Evolutionary conservation across 2,113 vertebrate species (phyloP), one percentile per base, ranked within the genome.

Genomic region (Mesitornis unicolor): DNA sequence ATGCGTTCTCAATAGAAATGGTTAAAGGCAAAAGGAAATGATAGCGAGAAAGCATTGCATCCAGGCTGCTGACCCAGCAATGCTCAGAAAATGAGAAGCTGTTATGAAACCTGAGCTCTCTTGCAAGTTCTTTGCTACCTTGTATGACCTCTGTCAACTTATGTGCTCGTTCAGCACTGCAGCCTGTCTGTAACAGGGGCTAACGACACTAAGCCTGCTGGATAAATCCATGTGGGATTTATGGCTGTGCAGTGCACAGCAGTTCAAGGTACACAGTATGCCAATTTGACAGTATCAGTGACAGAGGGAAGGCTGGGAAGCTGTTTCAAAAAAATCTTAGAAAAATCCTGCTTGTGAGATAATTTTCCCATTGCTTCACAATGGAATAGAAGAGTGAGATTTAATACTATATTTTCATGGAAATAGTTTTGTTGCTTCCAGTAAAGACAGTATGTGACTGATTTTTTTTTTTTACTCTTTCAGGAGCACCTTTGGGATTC

Each of bases 131-230:
- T 68, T 84, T 96, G 95, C 90, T 96, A 92, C 93, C 95, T 97
- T 87, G 90, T 10, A 13, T 96, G 95, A 96, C 96, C 95, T 93
- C 95, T 96, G 90, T 80, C 90, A 90, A 94, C 83, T 81, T 84
- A 36, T 33, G 84, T 0, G 17, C 85, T 88, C 88, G 18, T 70
- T 93, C 82, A 81, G 93, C 92, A 21, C 64, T 40, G 56, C 93
- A 90, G 90, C 79, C 71, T 85, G 93, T 78, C 88, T 89, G 3
- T 38, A 89, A 18, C 68, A 9, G 88, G 45, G 75, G 69, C 79
- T 90, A 81, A 92, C 60, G 57, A 68, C 80, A 84, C 88, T 89
- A 71, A 95, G 92, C 86, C 92, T 82, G 83, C 88, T 65, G 86
- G 88, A 84, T 92, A 89, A 94, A 92, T 74, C 93, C 85, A 2